Conservation (phyloP, 2,797 vertebrate species). For the Thalassophryne amazonica region DNA sequence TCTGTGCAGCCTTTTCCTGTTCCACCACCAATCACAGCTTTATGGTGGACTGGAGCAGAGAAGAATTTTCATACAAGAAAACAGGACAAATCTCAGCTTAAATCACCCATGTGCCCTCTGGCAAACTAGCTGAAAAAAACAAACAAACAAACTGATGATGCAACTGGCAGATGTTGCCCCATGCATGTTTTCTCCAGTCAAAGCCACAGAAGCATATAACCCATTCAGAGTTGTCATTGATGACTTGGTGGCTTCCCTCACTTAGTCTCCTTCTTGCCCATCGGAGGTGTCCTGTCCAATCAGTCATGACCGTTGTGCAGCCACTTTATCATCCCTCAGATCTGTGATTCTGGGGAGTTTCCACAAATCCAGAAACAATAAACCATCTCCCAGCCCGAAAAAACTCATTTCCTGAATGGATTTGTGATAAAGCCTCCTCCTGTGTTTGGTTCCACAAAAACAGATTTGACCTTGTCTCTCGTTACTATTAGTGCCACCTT, state of each 20-base stretch:
- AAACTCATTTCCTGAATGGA: slow-evolving; percentile 66
- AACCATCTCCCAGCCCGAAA: slow-evolving; percentile 37
- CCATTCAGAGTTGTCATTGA: too few species aligned
- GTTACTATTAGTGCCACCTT: slow-evolving; percentile 49
- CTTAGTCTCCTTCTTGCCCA: slow-evolving; percentile 22
- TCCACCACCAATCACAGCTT: too few species aligned
- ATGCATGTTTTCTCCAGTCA: too few species aligned
- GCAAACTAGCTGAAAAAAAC: too few species aligned
- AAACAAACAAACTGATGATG: too few species aligned
- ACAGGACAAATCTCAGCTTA: too few species aligned
- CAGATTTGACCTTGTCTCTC: slow-evolving; percentile 48
- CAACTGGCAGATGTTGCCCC: too few species aligned
- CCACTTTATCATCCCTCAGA: slow-evolving; percentile 25
- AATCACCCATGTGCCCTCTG: too few species aligned
- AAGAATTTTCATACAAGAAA: too few species aligned
- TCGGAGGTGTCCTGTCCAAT: slow-evolving; percentile 13
- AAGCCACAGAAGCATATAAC: too few species aligned
- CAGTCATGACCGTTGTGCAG: slow-evolving; percentile 7
- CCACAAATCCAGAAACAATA: slow-evolving; percentile 73
- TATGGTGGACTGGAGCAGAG: too few species aligned
- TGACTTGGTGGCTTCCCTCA: background rate
- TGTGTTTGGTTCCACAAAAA: slow-evolving; percentile 27
- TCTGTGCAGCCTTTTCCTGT: too few species aligned
- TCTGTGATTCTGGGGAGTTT: slow-evolving; percentile 48
- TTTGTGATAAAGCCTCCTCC: slow-evolving; percentile 28